A percentile compares a stretch with the other conserved stretches of the same genome.
Evolutionary conservation across 2,888 invertebrate species (phyloP).

Genomic region (Andrena fulva): DNA sequence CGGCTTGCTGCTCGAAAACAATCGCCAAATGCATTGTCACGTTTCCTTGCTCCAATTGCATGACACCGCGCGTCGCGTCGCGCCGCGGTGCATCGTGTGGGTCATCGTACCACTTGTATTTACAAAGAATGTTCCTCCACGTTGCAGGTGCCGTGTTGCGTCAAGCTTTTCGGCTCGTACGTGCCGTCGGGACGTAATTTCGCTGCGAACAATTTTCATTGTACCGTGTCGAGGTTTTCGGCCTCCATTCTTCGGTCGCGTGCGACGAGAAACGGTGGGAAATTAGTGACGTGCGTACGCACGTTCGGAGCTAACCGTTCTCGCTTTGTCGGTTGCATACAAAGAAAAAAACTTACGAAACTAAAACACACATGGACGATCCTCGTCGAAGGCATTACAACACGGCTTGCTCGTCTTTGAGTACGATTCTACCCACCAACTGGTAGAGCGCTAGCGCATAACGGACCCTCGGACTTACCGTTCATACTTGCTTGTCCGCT

Average conservation of each 20-base stretch:
- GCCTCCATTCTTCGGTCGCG: not conserved
- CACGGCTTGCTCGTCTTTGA: slow-evolving; percentile 15
- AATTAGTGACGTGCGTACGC: not conserved
- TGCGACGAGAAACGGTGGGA: not conserved
- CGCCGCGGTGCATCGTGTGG: not conserved
- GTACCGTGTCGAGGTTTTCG: too few relatives aligned
- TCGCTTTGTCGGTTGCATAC: too few relatives aligned
- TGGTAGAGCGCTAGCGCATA: slow-evolving; percentile 47
- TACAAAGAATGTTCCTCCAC: not conserved
- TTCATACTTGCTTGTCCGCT: slow-evolving; percentile 45
- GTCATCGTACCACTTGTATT: slow-evolving; percentile 20
- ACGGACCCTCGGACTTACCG: slow-evolving; percentile 52
- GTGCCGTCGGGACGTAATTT: not conserved
- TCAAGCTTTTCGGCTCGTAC: not conserved
- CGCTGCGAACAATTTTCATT: not conserved
- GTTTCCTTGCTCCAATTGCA: slow-evolving; percentile 46
- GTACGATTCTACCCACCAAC: slow-evolving; percentile 35
- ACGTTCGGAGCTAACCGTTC: too few relatives aligned
- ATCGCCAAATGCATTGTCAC: slow-evolving; percentile 22
- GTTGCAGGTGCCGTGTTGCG: not conserved
- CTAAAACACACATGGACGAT: not conserved
- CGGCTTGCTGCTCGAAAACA: slow-evolving; percentile 36
- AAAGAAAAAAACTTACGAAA: too few relatives aligned
- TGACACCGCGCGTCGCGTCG: slow-evolving; percentile 2
- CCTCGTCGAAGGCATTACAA: not conserved